Base-by-base conservation (phyloP, 2,113 vertebrate genomes). In the Plecturocebus donacophilus region DNA sequence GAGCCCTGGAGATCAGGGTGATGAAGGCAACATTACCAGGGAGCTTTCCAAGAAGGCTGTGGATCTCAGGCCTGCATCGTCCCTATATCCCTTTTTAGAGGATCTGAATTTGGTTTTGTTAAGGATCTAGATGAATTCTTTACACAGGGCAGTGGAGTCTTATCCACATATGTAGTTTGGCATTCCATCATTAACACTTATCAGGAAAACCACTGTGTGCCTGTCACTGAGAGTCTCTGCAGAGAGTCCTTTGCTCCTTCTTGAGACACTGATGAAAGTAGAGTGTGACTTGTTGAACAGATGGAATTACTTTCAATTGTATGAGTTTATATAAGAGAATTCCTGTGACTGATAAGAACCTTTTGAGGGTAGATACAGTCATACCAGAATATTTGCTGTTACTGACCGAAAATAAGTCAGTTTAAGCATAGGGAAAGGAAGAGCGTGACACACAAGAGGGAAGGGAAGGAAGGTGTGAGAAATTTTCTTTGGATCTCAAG, bases 341-440 rank as follows among this genome's bases (percentile, higher is more conserved):
- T 94, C 83, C 82, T 92, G 89, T 93, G 90, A 79, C 54, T n/a
- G 75, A 17, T 87, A 83, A 95, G 95, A 91, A 54, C 45, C 52
- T 86, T 90, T 85, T 47, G n/a, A 80, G 79, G 49, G 38, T n/a
- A 80, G 79, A 56, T 70, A 16, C 21, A 54, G 32, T 64, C 68
- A 13, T 40, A 47, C 40, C 47, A 40, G 40, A 68, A 12, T 86
- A 27, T 64, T 83, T 80, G 73, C 61, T 68, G 20, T 64, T 77
- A 20, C 40, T 61, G 56, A 94, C 70, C 14, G n/a, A 71, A 56
- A 12, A 25, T 88, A 83, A 81, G 38, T 70, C 4, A 0, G n/a
- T 47, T 92, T 92, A 64, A 89, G 71, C 20, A 73, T 2, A 30
- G 14, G 20, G 30, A 84, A 49, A 94, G 81, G 79, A 82, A 82